Base-by-base conservation (phyloP, 2,888 invertebrate genomes). In the Zaprionus bogoriensis region DNA sequence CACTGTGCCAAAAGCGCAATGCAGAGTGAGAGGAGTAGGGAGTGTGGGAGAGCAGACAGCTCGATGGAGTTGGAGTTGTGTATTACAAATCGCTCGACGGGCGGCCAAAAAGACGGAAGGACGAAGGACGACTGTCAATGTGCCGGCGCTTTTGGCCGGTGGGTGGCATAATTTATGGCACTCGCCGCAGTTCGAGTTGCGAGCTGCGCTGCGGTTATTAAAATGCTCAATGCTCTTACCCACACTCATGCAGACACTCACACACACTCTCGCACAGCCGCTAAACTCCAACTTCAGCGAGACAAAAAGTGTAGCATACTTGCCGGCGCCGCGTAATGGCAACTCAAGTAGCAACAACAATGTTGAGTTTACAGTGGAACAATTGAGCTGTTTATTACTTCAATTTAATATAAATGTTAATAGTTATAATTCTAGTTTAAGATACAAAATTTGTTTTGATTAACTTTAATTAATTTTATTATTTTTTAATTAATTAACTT, bases 71-170 rank as follows among this genome's bases (percentile, higher is more conserved):
- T 47, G 39, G 55, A 61, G 53, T 64, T 74, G 76, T 80, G 83
- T 86, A 83, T 81, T 88, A 89, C 89, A 89, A 89, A 89, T 89
- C 87, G 89, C 86, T 74, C 89, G 77, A 87, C 82, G 77, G 89
- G 87, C 77, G 84, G 83, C 68, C 66, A 54, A 53, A 47, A 42
- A 36, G 12, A 41, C 39, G 42, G 39, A 36, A 36, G 30, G 39
- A 47, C 44, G 42, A 39, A 62, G 76, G 60, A 74, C 74, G 67
- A 73, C 60, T 77, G 74, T 74, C 77, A 74, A 73, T 76, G 47
- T 58, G 47, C 41, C 46, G 47, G 42, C 36, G 47, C 22, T 47
- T 10, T 28, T 57, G 32, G 67, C 57, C 69, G 66, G 79, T 87
- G 87, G 83, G 87, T 87, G 83, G 87, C 87, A 83, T 87, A 87